phyloP scores from a whole-genome alignment of 1,140 invertebrate species.

The Belonocnema kinseyi region DNA sequence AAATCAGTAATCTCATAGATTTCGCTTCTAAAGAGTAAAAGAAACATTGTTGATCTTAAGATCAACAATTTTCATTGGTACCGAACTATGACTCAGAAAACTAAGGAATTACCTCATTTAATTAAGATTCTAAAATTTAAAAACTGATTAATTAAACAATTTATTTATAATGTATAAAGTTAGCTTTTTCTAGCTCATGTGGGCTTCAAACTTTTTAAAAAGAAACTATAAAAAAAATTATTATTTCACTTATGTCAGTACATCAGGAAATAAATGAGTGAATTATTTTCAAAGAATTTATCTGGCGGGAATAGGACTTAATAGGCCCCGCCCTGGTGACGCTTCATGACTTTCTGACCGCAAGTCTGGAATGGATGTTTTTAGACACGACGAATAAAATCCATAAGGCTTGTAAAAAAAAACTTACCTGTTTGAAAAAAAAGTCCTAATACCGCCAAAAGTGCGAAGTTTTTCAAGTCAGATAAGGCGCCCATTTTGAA shows the following conservation, averaged over 20 bases:
- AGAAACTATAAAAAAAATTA: not conserved
- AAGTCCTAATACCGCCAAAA: conserved; percentile 47
- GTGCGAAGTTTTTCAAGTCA: conserved; percentile 39
- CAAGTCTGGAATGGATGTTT: not conserved
- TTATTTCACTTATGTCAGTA: not conserved
- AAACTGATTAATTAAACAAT: no score
- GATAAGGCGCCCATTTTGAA: conserved; percentile 42
- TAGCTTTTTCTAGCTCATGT: no score
- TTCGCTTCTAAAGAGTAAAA: no score
- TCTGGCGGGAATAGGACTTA: not conserved
- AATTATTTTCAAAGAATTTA: not conserved
- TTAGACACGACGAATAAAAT: not conserved
- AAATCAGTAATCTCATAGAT: no score
- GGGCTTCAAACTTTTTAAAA: not conserved
- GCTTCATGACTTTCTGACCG: conserved; percentile 21
- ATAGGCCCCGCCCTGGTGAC: conserved; percentile 31
- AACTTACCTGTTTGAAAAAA: conserved; percentile 53
- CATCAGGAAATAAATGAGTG: not conserved
- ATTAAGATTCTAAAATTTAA: no score
- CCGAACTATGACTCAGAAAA: no score
- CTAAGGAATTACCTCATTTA: no score
- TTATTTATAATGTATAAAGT: no score
- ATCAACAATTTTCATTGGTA: no score
- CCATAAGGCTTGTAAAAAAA: not conserved
- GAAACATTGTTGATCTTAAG: no score